Percentiles rank a stretch among this genome's conserved stretches.
These are phyloP conservation scores for Pogonognathellus flavescens DNA, from an alignment of 1,140 invertebrate species.

Conservation along the genomic window DNA sequence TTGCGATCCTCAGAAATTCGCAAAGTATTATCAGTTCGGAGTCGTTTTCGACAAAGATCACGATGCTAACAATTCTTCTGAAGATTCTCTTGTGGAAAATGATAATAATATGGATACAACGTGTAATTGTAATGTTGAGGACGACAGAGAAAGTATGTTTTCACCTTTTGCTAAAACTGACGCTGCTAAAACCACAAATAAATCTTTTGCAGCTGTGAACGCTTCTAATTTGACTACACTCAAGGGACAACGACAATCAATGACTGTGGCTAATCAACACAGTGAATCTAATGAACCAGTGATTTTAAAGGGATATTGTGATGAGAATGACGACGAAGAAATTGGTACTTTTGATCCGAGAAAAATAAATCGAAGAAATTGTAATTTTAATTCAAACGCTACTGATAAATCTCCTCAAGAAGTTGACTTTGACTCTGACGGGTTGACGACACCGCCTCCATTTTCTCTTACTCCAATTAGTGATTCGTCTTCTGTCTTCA, in stretches of 20 bases:
- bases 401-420: background rate
- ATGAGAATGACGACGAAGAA: constrained; percentile 64
- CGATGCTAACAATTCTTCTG: constrained; percentile 16
- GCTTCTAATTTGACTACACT: background rate
- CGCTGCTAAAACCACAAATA: constrained; percentile 3
- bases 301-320: constrained; percentile 56
- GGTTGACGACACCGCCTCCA: background rate
- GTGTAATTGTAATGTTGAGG: constrained; percentile 12
- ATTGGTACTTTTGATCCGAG: constrained; percentile 64
- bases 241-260: constrained; percentile 47
- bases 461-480: background rate
- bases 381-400: constrained; percentile 20
- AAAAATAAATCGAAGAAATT: constrained; percentile 30
- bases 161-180: background rate
- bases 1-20: constrained; percentile 65
- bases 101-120: background rate
- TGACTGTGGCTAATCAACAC: constrained; percentile 13
- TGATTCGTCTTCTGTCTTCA: constrained; percentile 24
- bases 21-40: constrained; percentile 66
- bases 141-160: constrained; percentile 40
- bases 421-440: constrained; percentile 4
- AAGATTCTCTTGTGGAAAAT: background rate
- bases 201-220: background rate
- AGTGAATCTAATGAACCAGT: constrained; percentile 44
- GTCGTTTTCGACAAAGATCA: constrained; percentile 61